phyloP scores from a whole-genome alignment of 2,113 vertebrate genomes.

The Otis tarda region DNA sequence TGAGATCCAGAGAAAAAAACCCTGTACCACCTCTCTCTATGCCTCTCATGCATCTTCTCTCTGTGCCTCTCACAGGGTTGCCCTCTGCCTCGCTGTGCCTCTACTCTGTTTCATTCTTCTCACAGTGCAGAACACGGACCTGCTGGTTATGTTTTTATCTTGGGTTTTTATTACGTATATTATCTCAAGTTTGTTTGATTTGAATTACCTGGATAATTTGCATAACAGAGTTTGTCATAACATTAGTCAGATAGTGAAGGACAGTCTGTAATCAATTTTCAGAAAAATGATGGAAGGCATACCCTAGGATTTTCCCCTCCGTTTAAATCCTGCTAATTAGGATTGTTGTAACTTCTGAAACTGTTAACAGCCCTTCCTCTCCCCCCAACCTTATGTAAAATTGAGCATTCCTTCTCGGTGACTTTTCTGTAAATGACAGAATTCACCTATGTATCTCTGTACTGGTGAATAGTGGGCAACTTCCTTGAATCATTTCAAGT shows the following conservation, averaged over 20 bases:
- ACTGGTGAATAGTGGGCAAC: not conserved
- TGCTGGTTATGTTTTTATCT: not conserved
- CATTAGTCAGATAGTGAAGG: not conserved
- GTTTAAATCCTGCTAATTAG: not conserved
- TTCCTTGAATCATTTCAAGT: not conserved
- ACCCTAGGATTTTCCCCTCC: not conserved
- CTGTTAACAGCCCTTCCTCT: not conserved
- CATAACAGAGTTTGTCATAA: not conserved
- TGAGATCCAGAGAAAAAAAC: not conserved
- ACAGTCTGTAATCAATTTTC: not conserved
- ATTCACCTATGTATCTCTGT: not conserved
- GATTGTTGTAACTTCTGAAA: not conserved
- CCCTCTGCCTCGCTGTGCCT: not conserved
- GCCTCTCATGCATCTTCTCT: not conserved
- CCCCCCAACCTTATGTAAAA: not conserved
- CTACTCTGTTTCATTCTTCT: not conserved
- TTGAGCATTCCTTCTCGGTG: not conserved
- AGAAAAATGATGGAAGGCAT: not conserved
- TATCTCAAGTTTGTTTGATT: not conserved
- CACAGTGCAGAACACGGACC: not conserved
- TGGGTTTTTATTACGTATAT: not conserved
- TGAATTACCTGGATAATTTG: not conserved
- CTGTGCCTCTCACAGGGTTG: accelerated
- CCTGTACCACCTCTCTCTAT: accelerated
- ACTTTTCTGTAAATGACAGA: not conserved